A percentile compares a stretch with the other conserved stretches of the same genome.
Evolutionary conservation across 2,113 vertebrate genomes (phyloP).

Genomic region (Saguinus midas): DNA sequence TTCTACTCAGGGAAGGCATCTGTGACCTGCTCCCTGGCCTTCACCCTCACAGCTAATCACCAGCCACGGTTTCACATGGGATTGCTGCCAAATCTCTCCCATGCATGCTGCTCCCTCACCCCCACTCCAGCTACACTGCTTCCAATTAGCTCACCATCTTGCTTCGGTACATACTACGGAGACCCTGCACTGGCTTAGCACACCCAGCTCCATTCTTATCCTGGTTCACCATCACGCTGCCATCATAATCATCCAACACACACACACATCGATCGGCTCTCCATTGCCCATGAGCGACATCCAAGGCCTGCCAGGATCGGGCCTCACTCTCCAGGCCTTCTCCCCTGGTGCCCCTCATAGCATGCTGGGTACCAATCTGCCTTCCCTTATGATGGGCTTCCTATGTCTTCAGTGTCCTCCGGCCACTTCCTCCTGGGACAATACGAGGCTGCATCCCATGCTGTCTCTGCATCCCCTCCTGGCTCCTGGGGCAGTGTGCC

Average conservation of each 20-base stretch:
- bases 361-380: rapidly evolving
- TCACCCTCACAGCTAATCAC: background rate
- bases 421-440: rapidly evolving
- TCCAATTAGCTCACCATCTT: background rate
- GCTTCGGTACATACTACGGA: background rate
- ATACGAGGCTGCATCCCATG: rapidly evolving
- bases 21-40: background rate
- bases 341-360: background rate
- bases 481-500: background rate
- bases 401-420: rapidly evolving
- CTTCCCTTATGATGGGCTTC: background rate
- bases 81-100: background rate
- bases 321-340: background rate
- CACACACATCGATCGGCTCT: background rate
- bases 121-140: background rate
- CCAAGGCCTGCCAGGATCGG: background rate
- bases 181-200: background rate
- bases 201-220: background rate
- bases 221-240: rapidly evolving
- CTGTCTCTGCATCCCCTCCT: background rate
- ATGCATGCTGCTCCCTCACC: rapidly evolving
- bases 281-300: rapidly evolving
- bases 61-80: rapidly evolving
- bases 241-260: background rate
- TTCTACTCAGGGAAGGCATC: background rate